phyloP scores from a whole-genome alignment of 53 echinoderm and acorn worm species.

The Astropecten irregularis region DNA sequence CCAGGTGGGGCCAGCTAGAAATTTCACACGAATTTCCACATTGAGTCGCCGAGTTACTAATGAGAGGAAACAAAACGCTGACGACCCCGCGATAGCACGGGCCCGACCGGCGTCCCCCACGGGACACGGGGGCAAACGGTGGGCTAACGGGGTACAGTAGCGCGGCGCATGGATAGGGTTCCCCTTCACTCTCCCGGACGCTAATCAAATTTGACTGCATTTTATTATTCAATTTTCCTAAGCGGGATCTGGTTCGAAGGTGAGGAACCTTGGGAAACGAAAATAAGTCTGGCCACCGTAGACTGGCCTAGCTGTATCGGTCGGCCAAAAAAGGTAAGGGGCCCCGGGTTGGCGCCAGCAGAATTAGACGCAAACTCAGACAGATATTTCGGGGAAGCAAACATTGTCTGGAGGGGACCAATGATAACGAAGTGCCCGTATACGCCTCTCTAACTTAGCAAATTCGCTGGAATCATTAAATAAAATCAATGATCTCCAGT shows the following conservation, averaged over 20 bases:
- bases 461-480: no score
- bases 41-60: neutral
- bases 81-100: constrained; percentile 17
- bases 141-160: neutral
- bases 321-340: neutral
- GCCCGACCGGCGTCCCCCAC: neutral
- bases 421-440: no score
- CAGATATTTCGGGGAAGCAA: neutral
- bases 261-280: constrained; percentile 11
- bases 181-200: neutral
- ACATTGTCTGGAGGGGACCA: no score
- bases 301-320: neutral
- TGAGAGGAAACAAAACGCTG: constrained; percentile 20
- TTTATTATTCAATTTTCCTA: constrained; percentile 47
- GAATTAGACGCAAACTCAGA: neutral
- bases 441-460: no score
- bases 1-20: constrained; percentile 34
- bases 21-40: constrained; percentile 38
- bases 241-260: constrained; percentile 28
- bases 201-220: constrained; percentile 52
- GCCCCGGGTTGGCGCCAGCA: neutral
- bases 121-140: constrained; percentile 4
- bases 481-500: no score
- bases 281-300: constrained; percentile 17
- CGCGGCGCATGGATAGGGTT: neutral